A percentile compares a stretch with the other conserved stretches of the same genome.
Evolutionary conservation across 2,113 vertebrate genomes (phyloP).

Genomic region (Gymnocephalus cernua): DNA sequence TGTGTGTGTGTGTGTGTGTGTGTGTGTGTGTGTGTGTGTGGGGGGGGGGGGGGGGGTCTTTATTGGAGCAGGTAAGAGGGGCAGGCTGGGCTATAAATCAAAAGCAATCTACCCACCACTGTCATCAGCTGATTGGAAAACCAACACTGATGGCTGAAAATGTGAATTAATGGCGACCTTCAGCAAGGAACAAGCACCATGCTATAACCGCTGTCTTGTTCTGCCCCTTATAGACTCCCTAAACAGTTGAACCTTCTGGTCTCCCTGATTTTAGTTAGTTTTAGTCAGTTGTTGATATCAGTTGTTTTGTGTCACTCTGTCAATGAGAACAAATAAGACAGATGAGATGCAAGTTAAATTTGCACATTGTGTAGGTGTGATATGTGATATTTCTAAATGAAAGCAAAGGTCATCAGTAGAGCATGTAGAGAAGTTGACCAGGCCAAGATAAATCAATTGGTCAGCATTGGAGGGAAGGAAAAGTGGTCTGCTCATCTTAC

Average conservation of each 20-base stretch:
- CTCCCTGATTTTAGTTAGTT: neutral
- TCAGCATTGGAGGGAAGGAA: constrained; percentile 70
- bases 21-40: neutral
- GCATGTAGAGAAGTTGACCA: constrained; percentile 55
- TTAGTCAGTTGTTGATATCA: neutral
- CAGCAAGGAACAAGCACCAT: constrained; percentile 26
- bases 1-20: neutral
- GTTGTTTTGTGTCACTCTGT: constrained; percentile 18
- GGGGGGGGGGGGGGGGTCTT: constrained; percentile 22
- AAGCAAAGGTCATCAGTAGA: constrained; percentile 66
- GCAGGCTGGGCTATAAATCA: constrained; percentile 60
- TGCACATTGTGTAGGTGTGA: constrained; percentile 4
- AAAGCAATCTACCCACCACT: constrained; percentile 61
- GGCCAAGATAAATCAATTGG: constrained; percentile 69
- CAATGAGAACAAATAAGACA: neutral
- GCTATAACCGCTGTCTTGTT: constrained; percentile 43
- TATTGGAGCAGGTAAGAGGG: constrained; percentile 45
- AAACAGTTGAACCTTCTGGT: constrained; percentile 3
- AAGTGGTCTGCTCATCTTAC: constrained; percentile 55
- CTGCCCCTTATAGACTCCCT: constrained; percentile 16
- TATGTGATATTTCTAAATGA: constrained; percentile 51
- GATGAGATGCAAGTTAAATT: neutral
- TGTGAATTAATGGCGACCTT: constrained; percentile 65
- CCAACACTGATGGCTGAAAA: constrained; percentile 60
- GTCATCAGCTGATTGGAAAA: constrained; percentile 71